These are phyloP conservation scores for Arenaria interpres DNA, from an alignment of 2,113 vertebrate species.

Conservation along the genomic window DNA sequence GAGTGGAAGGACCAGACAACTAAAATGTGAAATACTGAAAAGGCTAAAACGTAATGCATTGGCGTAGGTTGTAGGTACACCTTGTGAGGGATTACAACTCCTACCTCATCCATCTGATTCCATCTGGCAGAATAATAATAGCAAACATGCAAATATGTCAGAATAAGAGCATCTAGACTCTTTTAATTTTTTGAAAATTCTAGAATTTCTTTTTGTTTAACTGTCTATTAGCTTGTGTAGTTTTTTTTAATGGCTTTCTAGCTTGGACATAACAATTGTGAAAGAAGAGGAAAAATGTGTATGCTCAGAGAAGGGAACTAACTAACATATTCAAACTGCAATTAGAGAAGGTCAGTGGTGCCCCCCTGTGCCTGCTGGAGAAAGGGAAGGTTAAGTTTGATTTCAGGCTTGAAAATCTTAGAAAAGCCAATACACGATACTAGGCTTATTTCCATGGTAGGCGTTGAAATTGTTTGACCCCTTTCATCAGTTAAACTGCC, in stretches of 20 bases:
- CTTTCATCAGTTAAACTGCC: background rate
- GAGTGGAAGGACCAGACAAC: background rate
- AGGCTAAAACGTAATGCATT: background rate
- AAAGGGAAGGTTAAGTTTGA: background rate
- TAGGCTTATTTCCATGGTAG: background rate
- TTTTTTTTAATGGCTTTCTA: background rate
- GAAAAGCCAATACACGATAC: accelerated
- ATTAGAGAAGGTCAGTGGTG: background rate
- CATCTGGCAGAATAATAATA: background rate
- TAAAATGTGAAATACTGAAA: background rate
- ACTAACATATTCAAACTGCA: background rate
- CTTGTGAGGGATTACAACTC: background rate
- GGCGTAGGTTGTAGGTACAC: background rate
- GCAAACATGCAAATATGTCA: background rate
- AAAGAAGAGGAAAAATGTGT: background rate
- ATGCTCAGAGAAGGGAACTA: background rate
- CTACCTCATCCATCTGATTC: background rate
- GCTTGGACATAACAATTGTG: background rate
- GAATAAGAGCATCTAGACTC: background rate
- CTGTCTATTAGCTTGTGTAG: background rate
- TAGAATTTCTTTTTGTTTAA: background rate
- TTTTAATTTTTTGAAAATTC: no score
- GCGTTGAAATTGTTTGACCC: background rate
- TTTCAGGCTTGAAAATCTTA: background rate
- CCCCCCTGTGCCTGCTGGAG: background rate